Conservation (phyloP, 2,797 vertebrate genomes). For the Phylloscopus collybita region DNA sequence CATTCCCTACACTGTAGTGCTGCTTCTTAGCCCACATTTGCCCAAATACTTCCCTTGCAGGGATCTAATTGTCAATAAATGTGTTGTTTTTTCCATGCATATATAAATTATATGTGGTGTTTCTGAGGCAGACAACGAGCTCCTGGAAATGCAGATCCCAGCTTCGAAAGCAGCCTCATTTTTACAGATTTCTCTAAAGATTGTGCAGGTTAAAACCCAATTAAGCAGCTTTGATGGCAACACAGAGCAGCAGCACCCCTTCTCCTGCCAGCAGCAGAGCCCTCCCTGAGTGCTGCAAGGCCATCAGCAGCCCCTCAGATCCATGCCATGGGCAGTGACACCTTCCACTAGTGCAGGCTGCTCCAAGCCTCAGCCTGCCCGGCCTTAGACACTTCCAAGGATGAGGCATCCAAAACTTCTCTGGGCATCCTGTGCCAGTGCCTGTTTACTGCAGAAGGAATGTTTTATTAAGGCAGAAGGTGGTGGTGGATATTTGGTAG, state of each 20-base stretch:
- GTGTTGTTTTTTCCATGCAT: not conserved
- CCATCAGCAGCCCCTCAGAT: not conserved
- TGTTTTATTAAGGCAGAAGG: not conserved
- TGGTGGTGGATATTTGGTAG: not conserved
- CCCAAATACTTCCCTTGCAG: not conserved
- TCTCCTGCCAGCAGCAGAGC: not conserved
- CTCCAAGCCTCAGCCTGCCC: not conserved
- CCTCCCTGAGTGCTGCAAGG: not conserved
- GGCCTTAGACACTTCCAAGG: not conserved
- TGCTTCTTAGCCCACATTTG: not conserved
- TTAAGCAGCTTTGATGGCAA: not conserved
- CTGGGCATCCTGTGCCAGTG: not conserved
- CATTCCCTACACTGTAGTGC: rapidly evolving
- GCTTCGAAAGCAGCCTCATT: not conserved
- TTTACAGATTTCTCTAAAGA: not conserved
- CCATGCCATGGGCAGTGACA: not conserved
- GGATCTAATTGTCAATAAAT: not conserved
- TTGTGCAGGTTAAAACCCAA: not conserved
- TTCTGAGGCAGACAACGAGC: not conserved
- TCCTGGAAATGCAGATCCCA: not conserved
- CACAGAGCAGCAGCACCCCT: not conserved
- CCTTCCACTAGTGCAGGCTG: not conserved
- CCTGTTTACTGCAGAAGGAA: not conserved
- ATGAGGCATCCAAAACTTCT: not conserved
- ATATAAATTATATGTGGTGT: not conserved